A percentile compares a stretch with the other conserved stretches of the same genome.
Evolutionary conservation across 2,113 vertebrate species (phyloP).

Genomic region (Rynchops niger): DNA sequence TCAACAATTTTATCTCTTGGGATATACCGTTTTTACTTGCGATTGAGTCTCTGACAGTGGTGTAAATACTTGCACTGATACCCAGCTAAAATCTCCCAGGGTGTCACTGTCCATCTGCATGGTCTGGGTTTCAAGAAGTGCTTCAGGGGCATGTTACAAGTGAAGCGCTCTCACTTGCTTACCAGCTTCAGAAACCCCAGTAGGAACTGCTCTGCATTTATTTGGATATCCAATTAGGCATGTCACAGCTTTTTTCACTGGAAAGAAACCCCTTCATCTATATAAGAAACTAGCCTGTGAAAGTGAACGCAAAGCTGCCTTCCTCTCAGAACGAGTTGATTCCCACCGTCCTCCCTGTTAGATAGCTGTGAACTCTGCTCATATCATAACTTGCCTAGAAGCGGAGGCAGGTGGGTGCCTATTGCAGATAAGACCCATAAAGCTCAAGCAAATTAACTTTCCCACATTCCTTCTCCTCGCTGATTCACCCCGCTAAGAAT

Average conservation of each 20-base stretch:
- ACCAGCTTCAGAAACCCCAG: neutral
- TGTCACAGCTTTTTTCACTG: neutral
- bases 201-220: neutral
- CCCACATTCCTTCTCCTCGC: neutral
- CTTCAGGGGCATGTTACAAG: neutral
- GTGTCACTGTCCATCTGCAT: neutral
- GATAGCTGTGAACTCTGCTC: neutral
- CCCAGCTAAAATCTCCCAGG: neutral
- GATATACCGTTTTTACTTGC: neutral
- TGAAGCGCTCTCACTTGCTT: neutral
- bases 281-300: neutral
- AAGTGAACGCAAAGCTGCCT: neutral
- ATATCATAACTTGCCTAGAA: neutral
- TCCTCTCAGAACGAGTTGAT: neutral
- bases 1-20: neutral
- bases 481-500: conserved; percentile 14
- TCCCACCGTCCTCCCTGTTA: neutral
- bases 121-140: neutral
- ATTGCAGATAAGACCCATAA: neutral
- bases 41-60: neutral
- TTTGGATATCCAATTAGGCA: neutral
- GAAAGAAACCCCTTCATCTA: neutral
- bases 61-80: neutral
- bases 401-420: neutral
- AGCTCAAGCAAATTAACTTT: neutral